Evolutionary conservation across 2,888 invertebrate species (phyloP), one percentile per base, ranked within the genome.

Genomic region (Torymus texanus): DNA sequence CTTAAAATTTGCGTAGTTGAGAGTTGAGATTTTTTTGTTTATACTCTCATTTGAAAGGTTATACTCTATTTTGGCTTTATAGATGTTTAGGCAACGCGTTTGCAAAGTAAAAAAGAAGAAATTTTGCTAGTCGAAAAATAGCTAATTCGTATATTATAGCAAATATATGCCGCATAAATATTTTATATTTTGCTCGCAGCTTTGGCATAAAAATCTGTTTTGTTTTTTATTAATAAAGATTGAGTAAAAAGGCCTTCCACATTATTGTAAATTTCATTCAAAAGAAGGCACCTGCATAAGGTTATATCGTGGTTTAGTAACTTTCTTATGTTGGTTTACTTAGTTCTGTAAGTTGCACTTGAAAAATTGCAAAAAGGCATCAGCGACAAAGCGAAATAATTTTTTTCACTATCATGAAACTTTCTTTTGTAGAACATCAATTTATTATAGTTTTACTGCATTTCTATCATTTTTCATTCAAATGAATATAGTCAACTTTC

Each of bases 271-370:
- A 65, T 72, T 13, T 76, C 21, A 29, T 74, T 81, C 16, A 68
- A 76, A 79, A 79, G 67, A 81, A 79, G 81, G 79, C 79, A 79
- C 81, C 79, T 62, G 41, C 41, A 51, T 79, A 81, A 81, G 79
- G 81, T 79, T 76, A 68, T 73, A 3, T 70, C 21, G 76, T 76
- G 72, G 75, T 68, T 63, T 55, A 79, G 72, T 59, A 76, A 76
- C 63, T 78, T 76, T 78, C 66, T 65, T 67, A 75, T 14, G 59
- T 62, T 62, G 51, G 41, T 66, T 65, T 65, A 71, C 59, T 10
- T 65, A 74, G 73, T 55, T 51, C 63, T 77, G 61, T 71, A 68
- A 58, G 58, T 77, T 76, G 75, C 65, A 76, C 70, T 66, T 78
- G 62, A 70, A 76, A 72, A 76, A 72, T 61, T 76, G 71, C 76